Evolutionary conservation across 2,113 vertebrate genomes (phyloP), one percentile per base, ranked within the genome.

Genomic region (Jacana jacana): DNA sequence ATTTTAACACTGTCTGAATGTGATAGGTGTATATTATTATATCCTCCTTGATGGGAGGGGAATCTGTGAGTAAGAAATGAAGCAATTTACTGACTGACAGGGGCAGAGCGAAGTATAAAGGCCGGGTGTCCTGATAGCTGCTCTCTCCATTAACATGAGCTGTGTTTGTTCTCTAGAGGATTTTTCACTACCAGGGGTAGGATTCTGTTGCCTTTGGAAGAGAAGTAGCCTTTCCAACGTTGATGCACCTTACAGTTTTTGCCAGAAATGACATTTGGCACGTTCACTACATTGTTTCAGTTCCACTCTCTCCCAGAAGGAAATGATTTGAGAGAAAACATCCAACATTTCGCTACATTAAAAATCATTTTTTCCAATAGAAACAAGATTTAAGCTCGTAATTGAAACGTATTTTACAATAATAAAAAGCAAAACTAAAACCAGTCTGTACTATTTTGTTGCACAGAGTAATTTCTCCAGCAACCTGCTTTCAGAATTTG

Each of bases 41-140:
- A 76, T 42, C 52, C 65, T 46, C 31, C 72, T 51, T 92, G 91
- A 81, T 76, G 83, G 92, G 91, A 78, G 48, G 68, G 68, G 51
- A 71, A 55, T 51, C 46, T 14, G 68, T 5, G 8, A 71, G 72
- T 57, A 86, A 93, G 86, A 72, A 87, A 86, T 79, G 57, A 83
- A 91, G 88, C 82, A 80, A 95, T 86, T 94, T 84, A 60, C 77
- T 88, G 25, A 4, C 73, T 82, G 89, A 82, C 83, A 78, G 76
- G 23, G 58, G 71, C 81, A 77, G 68, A 86, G 55, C 0, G 1
- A 75, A 49, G 61, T 44, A 22, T 64, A 61, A 91, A 88, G 80
- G 27, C 90, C 86, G 73, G 4, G 13, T 65, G 63, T 87, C 81
- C 83, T 72, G 40, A 24, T 89, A 52, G 49, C 80, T 95, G 39